Conservation (phyloP, 2,888 invertebrate species). For the Meteorus colon region DNA sequence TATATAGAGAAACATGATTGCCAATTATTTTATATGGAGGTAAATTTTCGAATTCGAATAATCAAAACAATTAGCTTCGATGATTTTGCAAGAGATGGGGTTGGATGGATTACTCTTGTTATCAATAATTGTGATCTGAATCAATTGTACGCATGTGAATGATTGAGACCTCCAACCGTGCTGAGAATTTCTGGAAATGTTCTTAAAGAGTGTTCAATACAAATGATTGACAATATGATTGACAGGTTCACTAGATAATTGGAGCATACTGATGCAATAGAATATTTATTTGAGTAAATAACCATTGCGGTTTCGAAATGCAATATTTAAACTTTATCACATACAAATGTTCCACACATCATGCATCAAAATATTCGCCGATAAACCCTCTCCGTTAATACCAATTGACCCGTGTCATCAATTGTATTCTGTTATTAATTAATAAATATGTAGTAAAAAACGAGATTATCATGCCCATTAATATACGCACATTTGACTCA, state of each 20-base stretch:
- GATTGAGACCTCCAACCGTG: neutral
- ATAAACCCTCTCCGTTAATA: neutral
- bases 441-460: neutral
- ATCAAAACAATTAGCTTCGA: neutral
- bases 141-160: neutral
- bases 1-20: too few relatives aligned
- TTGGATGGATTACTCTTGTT: neutral
- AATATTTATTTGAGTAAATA: neutral
- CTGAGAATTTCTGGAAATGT: neutral
- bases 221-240: neutral
- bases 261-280: neutral
- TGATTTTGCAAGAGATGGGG: slow-evolving; percentile 21
- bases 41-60: neutral
- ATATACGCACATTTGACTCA: too few relatives aligned
- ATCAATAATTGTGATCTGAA: neutral
- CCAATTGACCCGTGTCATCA: neutral
- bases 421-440: neutral
- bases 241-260: too few relatives aligned
- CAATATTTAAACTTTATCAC: neutral
- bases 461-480: neutral
- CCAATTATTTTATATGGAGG: neutral
- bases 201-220: neutral
- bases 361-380: neutral
- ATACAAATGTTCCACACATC: neutral
- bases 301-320: neutral